These are phyloP conservation scores for Lacerta agilis DNA, from an alignment of 2,797 vertebrate genomes.

Conservation along the genomic window DNA sequence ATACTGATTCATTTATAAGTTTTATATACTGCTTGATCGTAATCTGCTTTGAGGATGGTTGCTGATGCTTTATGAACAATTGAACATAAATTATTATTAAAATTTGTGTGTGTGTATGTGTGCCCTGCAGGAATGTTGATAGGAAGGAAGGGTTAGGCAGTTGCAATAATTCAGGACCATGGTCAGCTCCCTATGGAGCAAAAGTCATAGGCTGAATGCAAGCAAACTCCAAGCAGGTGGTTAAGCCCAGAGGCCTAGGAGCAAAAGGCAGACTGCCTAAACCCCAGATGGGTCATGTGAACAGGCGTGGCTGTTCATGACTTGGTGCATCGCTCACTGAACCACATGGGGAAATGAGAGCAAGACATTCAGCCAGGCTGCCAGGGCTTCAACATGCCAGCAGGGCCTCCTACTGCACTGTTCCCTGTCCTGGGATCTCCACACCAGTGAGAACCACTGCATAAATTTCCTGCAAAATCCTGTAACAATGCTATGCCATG, in stretches of 20 bases:
- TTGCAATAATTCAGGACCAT: slow-evolving; percentile 11
- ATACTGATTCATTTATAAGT: too few relatives aligned
- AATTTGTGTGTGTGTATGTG: neutral
- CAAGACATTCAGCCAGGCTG: neutral
- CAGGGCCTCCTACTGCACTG: neutral
- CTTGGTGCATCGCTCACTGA: neutral
- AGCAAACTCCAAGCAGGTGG: neutral
- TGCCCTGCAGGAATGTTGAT: too few relatives aligned
- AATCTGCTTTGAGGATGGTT: too few relatives aligned
- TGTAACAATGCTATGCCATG: neutral
- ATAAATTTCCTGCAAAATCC: neutral
- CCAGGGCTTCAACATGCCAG: neutral
- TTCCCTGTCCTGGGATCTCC: neutral
- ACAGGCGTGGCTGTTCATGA: neutral
- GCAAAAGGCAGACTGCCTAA: too few relatives aligned
- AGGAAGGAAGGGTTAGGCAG: neutral
- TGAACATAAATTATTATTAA: neutral
- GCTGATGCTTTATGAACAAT: neutral
- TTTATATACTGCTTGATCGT: too few relatives aligned
- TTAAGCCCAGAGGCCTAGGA: neutral
- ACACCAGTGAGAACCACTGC: neutral
- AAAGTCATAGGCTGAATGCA: neutral
- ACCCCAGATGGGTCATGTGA: neutral
- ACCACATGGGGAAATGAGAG: neutral
- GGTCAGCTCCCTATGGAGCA: neutral